Conservation (phyloP, 2,797 vertebrate genomes). For the Champsocephalus esox region DNA sequence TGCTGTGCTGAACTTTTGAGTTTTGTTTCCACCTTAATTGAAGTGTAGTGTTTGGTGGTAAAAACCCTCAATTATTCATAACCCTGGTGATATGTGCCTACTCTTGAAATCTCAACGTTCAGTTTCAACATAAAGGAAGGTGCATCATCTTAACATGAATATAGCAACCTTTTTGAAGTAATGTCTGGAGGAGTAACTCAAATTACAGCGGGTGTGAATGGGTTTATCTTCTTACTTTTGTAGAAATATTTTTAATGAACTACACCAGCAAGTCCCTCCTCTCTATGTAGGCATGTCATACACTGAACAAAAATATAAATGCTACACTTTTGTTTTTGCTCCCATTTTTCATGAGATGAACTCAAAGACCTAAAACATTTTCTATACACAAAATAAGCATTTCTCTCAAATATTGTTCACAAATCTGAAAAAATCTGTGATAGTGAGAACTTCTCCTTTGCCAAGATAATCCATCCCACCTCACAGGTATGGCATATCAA, state of each 20-base stretch:
- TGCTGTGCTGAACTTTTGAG: slow-evolving; percentile 28
- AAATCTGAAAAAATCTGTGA: too few relatives aligned
- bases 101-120: not conserved
- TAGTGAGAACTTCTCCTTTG: too few relatives aligned
- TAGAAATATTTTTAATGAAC: not conserved
- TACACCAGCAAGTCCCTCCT: not conserved
- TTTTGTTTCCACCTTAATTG: slow-evolving; percentile 30
- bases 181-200: not conserved
- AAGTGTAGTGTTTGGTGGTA: slow-evolving; percentile 12
- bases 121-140: not conserved
- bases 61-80: slow-evolving; percentile 12
- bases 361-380: too few relatives aligned
- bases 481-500: too few relatives aligned
- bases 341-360: too few relatives aligned
- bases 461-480: too few relatives aligned
- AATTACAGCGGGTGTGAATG: too few relatives aligned
- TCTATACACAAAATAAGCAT: too few relatives aligned
- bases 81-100: not conserved
- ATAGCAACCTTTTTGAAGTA: not conserved
- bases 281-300: not conserved
- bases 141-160: not conserved
- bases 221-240: too few relatives aligned
- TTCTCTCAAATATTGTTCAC: too few relatives aligned
- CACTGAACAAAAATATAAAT: too few relatives aligned
- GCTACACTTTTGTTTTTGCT: too few relatives aligned